Conservation (phyloP, 1,140 invertebrate genomes). For the Lanistes nyassanus region DNA sequence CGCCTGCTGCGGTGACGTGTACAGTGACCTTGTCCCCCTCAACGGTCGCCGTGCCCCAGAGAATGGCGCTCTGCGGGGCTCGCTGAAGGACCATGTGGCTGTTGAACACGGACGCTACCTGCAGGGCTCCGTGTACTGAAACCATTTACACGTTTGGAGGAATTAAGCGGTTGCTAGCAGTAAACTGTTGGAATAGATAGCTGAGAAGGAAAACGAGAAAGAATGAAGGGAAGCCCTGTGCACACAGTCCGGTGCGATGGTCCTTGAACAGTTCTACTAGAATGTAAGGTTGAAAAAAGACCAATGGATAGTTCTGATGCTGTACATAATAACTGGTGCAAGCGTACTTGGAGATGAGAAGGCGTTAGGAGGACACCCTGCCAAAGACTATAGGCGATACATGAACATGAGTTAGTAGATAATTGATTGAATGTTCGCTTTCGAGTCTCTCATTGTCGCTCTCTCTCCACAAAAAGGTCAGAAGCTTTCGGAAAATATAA, state of each 20-base stretch:
- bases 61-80: conserved; percentile 36
- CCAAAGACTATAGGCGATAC: too few relatives aligned
- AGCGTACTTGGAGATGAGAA: too few relatives aligned
- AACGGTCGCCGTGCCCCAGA: conserved; percentile 52
- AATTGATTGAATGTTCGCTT: too few relatives aligned
- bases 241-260: background rate
- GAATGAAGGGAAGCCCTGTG: background rate
- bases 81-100: conserved; percentile 58
- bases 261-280: too few relatives aligned
- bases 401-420: too few relatives aligned
- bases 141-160: background rate
- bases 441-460: background rate
- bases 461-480: background rate
- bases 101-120: conserved; percentile 39
- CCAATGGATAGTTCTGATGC: too few relatives aligned
- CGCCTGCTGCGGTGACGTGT: background rate
- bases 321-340: too few relatives aligned
- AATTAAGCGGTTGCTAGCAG: background rate
- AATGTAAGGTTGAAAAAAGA: too few relatives aligned
- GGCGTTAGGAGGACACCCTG: too few relatives aligned
- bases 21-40: conserved; percentile 32
- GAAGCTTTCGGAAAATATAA: background rate
- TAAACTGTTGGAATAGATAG: background rate
- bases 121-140: background rate
- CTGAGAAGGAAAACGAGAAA: too few relatives aligned